Percentiles rank a stretch among this genome's conserved stretches.
phyloP scores from a whole-genome alignment of 2,797 vertebrate genomes.

The Siniperca scherzeri region DNA sequence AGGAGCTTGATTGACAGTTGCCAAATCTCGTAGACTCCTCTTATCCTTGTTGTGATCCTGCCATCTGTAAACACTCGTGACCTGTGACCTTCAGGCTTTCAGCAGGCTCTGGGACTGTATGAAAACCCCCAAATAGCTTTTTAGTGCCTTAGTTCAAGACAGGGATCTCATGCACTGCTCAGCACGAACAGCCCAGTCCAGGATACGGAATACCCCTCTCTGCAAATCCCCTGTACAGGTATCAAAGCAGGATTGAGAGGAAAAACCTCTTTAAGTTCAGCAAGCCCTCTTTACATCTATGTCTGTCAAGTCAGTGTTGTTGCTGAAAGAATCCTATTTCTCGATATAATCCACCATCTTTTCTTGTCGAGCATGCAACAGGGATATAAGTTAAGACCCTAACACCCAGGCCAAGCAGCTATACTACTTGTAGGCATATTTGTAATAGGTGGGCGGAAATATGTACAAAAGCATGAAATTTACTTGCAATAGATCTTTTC shows the following conservation, averaged over 20 bases:
- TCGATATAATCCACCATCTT: slow-evolving; percentile 46
- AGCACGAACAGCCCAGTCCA: slow-evolving; percentile 17
- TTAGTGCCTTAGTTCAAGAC: slow-evolving; percentile 26
- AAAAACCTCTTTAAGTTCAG: slow-evolving; percentile 22
- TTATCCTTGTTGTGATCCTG: slow-evolving; percentile 36
- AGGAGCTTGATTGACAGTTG: slow-evolving; percentile 27
- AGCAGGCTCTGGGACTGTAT: slow-evolving; percentile 15
- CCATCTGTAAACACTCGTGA: slow-evolving; percentile 57
- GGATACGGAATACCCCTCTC: neutral
- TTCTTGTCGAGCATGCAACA: slow-evolving; percentile 46
- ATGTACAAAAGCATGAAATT: neutral
- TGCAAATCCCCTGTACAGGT: slow-evolving; percentile 10
- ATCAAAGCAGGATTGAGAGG: slow-evolving; percentile 32
- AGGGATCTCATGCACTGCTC: slow-evolving; percentile 30
- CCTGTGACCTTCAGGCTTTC: slow-evolving; percentile 37
- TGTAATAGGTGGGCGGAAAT: neutral
- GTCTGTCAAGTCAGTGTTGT: slow-evolving; percentile 42
- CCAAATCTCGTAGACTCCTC: slow-evolving; percentile 16
- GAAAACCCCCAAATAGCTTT: slow-evolving; percentile 38
- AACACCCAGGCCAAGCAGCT: slow-evolving; percentile 28
- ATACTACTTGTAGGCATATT: neutral
- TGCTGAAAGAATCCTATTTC: slow-evolving; percentile 56
- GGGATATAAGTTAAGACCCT: slow-evolving; percentile 49
- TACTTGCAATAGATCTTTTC: neutral
- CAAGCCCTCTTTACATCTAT: slow-evolving; percentile 34